Evolutionary conservation across 2,797 vertebrate species (phyloP).

Genomic region (Sebastes taczanowskii): DNA sequence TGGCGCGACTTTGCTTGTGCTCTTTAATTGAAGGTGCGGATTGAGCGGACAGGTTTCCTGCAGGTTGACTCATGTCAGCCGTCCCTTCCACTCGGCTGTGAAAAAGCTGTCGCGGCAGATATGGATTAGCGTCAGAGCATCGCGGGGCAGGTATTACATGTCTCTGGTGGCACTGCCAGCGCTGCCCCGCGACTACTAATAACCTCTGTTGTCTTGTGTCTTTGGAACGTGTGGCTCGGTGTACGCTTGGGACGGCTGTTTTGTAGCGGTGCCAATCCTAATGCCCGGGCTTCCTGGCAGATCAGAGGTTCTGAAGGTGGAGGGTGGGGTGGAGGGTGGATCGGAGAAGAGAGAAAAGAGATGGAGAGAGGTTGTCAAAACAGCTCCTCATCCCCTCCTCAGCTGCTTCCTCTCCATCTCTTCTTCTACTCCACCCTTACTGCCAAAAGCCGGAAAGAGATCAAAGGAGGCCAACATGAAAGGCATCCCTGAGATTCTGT

Average conservation of each 20-base stretch:
- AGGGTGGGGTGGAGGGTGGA: not conserved
- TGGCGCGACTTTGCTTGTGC: slow-evolving; percentile 25
- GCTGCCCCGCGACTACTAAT: slow-evolving; percentile 56
- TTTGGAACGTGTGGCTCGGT: not conserved
- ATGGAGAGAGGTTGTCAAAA: slow-evolving; percentile 66
- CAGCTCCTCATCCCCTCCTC: slow-evolving; percentile 55
- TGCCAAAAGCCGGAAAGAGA: slow-evolving; percentile 68
- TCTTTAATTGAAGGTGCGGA: slow-evolving; percentile 60
- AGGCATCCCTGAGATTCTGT: slow-evolving; percentile 68
- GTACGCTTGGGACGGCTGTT: slow-evolving; percentile 38
- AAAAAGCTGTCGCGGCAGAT: slow-evolving; percentile 51
- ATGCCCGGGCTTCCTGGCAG: slow-evolving; percentile 38
- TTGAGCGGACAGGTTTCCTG: slow-evolving; percentile 49
- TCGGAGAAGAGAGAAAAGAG: not conserved
- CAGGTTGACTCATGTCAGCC: slow-evolving; percentile 51
- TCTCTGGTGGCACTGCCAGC: slow-evolving; percentile 45
- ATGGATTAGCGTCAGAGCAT: slow-evolving; percentile 63
- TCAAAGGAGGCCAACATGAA: slow-evolving; percentile 81
- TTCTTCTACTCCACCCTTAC: slow-evolving; percentile 51
- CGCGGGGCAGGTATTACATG: slow-evolving; percentile 52
- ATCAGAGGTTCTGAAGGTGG: slow-evolving; percentile 53
- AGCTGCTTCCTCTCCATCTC: slow-evolving; percentile 54
- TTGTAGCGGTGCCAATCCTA: slow-evolving; percentile 56
- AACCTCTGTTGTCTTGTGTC: slow-evolving; percentile 46
- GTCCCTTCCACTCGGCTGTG: slow-evolving; percentile 51